These are phyloP conservation scores for Ectropis crepuscularia DNA, from an alignment of 2,888 invertebrate genomes.

Conservation along the genomic window DNA sequence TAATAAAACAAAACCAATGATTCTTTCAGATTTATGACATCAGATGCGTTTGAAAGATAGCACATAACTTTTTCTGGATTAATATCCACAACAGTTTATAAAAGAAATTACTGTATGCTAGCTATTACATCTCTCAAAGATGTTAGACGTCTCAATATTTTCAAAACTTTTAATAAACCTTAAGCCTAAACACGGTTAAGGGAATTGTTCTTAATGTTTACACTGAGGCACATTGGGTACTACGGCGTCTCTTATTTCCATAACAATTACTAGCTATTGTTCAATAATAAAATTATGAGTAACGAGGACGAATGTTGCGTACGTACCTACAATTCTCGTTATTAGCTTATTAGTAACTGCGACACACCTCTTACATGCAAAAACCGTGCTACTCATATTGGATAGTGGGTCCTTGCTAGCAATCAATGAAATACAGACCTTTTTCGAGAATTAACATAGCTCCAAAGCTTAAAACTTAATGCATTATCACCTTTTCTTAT, in stretches of 20 bases:
- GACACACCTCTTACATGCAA: not conserved
- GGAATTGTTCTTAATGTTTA: constrained; percentile 28
- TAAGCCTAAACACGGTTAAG: constrained; percentile 5
- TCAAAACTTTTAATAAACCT: constrained; percentile 16
- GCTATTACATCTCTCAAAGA: not conserved
- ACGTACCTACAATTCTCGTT: not conserved
- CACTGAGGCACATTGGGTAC: constrained; percentile 20
- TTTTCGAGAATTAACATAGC: too few species aligned
- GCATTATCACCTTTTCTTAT: too few species aligned
- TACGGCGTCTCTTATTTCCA: constrained; percentile 20
- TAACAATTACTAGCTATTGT: constrained; percentile 23
- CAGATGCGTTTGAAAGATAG: constrained; percentile 14
- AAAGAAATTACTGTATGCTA: too few species aligned
- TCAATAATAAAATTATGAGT: constrained; percentile 19
- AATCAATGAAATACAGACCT: too few species aligned
- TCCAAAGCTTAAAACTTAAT: too few species aligned
- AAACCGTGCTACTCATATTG: not conserved
- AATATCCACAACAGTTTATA: too few species aligned
- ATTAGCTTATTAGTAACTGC: constrained; percentile 1
- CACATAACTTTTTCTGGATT: not conserved
- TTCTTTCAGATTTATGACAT: constrained; percentile 5
- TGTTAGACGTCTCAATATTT: constrained; percentile 6
- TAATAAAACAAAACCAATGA: constrained; percentile 10
- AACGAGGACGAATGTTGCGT: constrained; percentile 8
- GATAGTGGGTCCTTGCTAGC: constrained; percentile 1